Evolutionary conservation across 2,797 vertebrate species (phyloP).

Genomic region (Mycteria americana): DNA sequence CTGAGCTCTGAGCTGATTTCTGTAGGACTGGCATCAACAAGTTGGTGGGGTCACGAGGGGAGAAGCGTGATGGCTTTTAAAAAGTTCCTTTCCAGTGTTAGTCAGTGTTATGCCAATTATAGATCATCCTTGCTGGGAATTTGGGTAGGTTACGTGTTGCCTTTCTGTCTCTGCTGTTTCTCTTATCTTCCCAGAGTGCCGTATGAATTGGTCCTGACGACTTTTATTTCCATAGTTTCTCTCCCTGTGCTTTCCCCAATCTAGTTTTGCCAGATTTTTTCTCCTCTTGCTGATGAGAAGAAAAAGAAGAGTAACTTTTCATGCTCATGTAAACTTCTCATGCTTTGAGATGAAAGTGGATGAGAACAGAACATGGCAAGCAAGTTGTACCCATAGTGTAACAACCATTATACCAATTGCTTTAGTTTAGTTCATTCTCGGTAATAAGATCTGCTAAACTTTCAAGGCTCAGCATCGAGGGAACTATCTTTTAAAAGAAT

Average conservation of each 20-base stretch:
- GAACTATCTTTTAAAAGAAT: slow-evolving; percentile 49
- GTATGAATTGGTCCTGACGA: neutral
- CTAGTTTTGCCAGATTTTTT: neutral
- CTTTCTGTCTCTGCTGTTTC: neutral
- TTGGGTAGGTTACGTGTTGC: neutral
- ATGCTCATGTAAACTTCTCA: neutral
- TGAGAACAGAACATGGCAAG: slow-evolving; percentile 59
- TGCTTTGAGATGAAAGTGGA: slow-evolving; percentile 43
- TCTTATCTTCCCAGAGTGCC: neutral
- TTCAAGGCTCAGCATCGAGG: slow-evolving; percentile 43
- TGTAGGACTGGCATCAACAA: neutral
- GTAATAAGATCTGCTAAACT: slow-evolving; percentile 58
- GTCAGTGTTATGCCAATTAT: neutral
- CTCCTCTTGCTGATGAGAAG: neutral
- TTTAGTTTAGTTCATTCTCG: slow-evolving; percentile 10
- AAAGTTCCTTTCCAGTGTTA: neutral
- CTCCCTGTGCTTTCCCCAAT: neutral
- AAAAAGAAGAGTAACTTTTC: slow-evolving; percentile 16
- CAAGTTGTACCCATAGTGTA: slow-evolving; percentile 29
- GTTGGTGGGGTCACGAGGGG: neutral
- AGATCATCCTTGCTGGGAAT: neutral
- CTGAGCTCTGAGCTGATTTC: neutral
- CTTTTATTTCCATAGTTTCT: neutral
- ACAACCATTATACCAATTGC: slow-evolving; percentile 49
- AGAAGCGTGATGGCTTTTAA: neutral